Conservation (phyloP, 2,113 vertebrate genomes). For the Microtus pennsylvanicus region DNA sequence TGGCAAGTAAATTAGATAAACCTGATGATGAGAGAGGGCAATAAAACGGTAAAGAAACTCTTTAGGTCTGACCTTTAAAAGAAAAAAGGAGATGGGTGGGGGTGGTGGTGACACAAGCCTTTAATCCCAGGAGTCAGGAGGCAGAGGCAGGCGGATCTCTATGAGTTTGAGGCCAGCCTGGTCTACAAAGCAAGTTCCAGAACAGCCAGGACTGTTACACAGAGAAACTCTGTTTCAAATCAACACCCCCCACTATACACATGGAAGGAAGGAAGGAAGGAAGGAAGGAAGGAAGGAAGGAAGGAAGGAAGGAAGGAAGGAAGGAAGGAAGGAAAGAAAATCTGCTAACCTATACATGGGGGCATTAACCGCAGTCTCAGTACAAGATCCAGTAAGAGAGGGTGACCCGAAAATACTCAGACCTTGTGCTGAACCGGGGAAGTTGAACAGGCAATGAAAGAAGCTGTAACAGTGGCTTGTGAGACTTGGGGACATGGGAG, state of each 20-base stretch:
- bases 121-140: background rate
- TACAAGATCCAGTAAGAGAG: background rate
- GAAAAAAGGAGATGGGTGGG: background rate
- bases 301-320: too few relatives aligned
- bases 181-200: background rate
- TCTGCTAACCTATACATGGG: too few relatives aligned
- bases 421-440: background rate
- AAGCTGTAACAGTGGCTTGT: background rate
- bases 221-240: background rate
- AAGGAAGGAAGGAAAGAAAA: background rate
- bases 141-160: background rate
- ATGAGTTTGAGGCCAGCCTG: background rate
- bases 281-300: background rate
- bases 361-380: background rate
- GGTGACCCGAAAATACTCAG: background rate
- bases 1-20: background rate
- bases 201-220: background rate
- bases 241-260: too few relatives aligned
- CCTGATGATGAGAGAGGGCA: fast-evolving
- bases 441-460: background rate
- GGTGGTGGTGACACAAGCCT: fast-evolving
- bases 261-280: too few relatives aligned
- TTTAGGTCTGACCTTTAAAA: background rate
- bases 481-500: background rate
- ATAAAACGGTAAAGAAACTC: background rate